Conservation (phyloP, 2,888 invertebrate genomes). For the Serrognathus titanus region DNA sequence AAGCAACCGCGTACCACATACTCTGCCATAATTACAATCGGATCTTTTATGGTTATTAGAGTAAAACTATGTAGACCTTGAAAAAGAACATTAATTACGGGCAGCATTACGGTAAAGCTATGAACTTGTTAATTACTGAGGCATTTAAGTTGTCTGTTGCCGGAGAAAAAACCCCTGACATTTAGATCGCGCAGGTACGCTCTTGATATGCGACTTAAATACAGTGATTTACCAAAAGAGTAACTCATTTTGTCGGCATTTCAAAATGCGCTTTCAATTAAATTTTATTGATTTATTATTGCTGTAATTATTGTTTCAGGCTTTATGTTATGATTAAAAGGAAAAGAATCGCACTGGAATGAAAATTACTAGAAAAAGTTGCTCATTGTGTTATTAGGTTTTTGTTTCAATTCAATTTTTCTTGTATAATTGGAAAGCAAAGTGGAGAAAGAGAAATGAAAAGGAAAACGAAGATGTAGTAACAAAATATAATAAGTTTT, state of each 20-base stretch:
- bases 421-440: too few relatives aligned
- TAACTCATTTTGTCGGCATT: neutral
- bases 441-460: too few relatives aligned
- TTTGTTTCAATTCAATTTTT: too few relatives aligned
- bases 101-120: neutral
- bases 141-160: neutral
- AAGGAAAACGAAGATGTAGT: too few relatives aligned
- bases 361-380: too few relatives aligned
- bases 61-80: slow-evolving; percentile 1
- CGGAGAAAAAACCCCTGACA: neutral
- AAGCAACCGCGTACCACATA: too few relatives aligned
- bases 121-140: neutral
- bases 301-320: too few relatives aligned
- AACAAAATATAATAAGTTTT: too few relatives aligned
- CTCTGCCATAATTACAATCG: neutral
- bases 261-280: neutral
- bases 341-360: too few relatives aligned
- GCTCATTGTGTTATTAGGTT: too few relatives aligned
- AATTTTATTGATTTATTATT: neutral
- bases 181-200: neutral
- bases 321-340: too few relatives aligned
- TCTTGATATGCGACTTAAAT: neutral
- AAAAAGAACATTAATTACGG: slow-evolving; percentile 1
- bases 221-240: neutral
- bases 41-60: slow-evolving; percentile 1